Base-by-base conservation (phyloP, 2,113 vertebrate genomes). In the Chlorodrepanis virens region DNA sequence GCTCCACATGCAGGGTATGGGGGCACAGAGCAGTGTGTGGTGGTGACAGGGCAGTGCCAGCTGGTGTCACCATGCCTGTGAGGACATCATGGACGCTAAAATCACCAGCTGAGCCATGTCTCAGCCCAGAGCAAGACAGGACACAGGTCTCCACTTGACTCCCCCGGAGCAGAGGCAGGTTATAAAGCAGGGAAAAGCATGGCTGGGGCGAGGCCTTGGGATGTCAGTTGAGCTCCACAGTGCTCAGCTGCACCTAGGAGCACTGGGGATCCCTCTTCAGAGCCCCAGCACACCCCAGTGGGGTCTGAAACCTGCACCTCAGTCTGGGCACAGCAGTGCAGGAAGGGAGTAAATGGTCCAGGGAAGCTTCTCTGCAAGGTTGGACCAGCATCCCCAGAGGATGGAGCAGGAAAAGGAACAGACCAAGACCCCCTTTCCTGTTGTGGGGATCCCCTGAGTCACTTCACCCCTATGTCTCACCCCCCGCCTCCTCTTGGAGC, bases 131-230 rank as follows among this genome's bases (percentile, higher is more conserved):
- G 33, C 71, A 88, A 80, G 67, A n/a, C n/a, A 68, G n/a, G 27
- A 70, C 7, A 1, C 40, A 25, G 68, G 19, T 21, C 4, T 11
- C 3, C 21, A 20, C n/a, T 35, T 40, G 59, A 9, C 11, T 72
- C 7, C n/a, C 2, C 0, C 0, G 10, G 44, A 50, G 47, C 5
- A 68, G 25, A 65, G 16, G 5, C 4, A 59, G 27, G 37, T 76
- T 76, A 11, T 61, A 42, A 77, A 83, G 19, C 14, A 67, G 9
- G 10, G 39, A 61, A 12, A 60, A 9, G 17, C 17, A 45, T 6
- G 9, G 16, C 45, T 45, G 39, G 27, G 28, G 20, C 5, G 52
- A 91, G 47, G 10, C 17, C 6, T 15, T 59, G n/a, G 45, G 21
- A 11, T 23, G 15, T 40, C 67, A 78, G 18, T 11, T 6, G 7